These are phyloP conservation scores for Ochotona princeps DNA, from an alignment of 2,113 vertebrate genomes.

Conservation along the genomic window DNA sequence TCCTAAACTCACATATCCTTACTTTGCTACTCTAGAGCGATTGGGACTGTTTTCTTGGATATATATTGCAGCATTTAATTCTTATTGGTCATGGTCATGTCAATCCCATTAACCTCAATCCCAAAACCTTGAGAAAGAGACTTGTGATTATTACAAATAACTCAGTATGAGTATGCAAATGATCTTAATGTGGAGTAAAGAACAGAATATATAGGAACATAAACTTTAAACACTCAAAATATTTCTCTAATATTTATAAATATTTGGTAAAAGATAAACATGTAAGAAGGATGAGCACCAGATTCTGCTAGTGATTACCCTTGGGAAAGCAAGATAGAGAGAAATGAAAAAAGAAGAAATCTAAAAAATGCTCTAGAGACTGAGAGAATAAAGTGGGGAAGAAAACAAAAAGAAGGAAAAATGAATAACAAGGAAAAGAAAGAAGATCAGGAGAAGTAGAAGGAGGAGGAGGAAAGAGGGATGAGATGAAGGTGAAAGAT, in stretches of 20 bases:
- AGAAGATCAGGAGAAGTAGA: too few relatives aligned
- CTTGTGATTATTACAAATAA: neutral
- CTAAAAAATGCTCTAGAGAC: neutral
- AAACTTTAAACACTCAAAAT: neutral
- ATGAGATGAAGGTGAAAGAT: too few relatives aligned
- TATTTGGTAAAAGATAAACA: neutral
- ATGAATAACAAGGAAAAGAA: accelerated
- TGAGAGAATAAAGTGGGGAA: neutral
- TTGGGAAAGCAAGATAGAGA: neutral
- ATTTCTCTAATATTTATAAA: neutral
- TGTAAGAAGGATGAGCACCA: neutral
- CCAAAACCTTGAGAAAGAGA: neutral
- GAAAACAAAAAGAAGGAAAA: neutral
- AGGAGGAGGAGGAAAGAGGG: too few relatives aligned
- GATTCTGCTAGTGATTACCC: neutral
- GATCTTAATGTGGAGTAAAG: neutral
- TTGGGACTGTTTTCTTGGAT: neutral
- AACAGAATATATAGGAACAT: neutral
- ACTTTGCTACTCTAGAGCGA: neutral
- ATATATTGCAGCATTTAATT: neutral
- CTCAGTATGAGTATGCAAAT: neutral
- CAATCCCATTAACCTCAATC: neutral
- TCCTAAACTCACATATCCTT: neutral
- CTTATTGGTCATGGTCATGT: neutral
- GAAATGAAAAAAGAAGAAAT: neutral